phyloP scores from a whole-genome alignment of 2,113 vertebrate species.

The Hucho hucho region DNA sequence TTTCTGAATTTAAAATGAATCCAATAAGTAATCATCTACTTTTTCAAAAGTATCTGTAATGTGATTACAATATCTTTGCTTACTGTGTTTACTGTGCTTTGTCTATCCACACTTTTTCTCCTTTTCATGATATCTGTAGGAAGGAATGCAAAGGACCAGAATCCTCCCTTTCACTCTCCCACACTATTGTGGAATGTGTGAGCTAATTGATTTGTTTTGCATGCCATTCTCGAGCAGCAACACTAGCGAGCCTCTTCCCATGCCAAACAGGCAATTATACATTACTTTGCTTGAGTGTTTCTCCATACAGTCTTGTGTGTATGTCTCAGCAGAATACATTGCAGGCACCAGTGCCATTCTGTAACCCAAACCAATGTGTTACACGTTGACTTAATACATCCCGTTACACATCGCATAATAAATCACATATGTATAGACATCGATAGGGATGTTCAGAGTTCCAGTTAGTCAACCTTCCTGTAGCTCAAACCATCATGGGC shows the following conservation, averaged over 20 bases:
- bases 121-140: constrained; percentile 23
- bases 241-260: neutral
- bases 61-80: too few species aligned
- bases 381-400: neutral
- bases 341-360: neutral
- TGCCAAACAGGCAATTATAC: constrained; percentile 33
- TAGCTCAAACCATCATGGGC: too few species aligned
- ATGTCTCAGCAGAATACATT: neutral
- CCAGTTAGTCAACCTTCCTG: neutral
- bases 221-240: neutral
- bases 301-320: neutral
- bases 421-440: too few species aligned
- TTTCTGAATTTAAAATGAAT: too few species aligned
- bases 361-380: neutral
- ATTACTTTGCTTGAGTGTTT: constrained; percentile 20
- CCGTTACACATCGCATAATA: neutral
- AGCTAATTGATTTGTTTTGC: constrained; percentile 51
- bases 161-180: constrained; percentile 17
- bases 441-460: neutral
- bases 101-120: neutral
- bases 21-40: too few species aligned
- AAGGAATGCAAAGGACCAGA: constrained; percentile 23
- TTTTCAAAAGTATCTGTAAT: too few species aligned
- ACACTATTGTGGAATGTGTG: constrained; percentile 23
- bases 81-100: neutral